Evolutionary conservation across 1,140 invertebrate species (phyloP).

Genomic region (Hycleus cichorii): DNA sequence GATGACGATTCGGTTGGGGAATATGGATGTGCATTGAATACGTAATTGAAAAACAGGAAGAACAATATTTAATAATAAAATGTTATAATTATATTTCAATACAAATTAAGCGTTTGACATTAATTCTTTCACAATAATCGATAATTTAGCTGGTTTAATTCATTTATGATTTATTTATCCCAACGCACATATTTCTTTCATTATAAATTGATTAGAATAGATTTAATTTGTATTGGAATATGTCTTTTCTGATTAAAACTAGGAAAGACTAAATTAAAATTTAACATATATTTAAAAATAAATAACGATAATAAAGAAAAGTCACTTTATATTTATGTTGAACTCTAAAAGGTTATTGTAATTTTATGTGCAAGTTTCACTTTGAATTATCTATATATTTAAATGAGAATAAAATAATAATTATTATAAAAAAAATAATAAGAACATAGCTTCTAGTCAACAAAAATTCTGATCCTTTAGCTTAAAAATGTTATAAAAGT

Average conservation of each 20-base stretch:
- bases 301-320: neutral
- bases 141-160: neutral
- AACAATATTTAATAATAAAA: no score
- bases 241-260: neutral
- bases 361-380: constrained; percentile 31
- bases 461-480: constrained; percentile 38
- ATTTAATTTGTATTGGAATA: constrained; percentile 18
- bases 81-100: no score
- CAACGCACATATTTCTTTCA: neutral
- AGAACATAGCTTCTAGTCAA: constrained; percentile 40
- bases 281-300: no score
- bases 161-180: neutral
- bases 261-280: no score
- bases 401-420: neutral
- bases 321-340: constrained; percentile 32
- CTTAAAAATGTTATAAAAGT: constrained; percentile 40
- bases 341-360: constrained; percentile 23
- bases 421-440: neutral
- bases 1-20: no score
- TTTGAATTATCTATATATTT: constrained; percentile 32
- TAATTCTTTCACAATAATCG: no score
- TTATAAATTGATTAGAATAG: neutral
- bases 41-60: no score
- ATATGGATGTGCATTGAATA: no score
- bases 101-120: no score